A percentile compares a stretch with the other conserved stretches of the same genome.
Evolutionary conservation across 2,888 invertebrate genomes (phyloP).

Genomic region (Galeruca laticollis): DNA sequence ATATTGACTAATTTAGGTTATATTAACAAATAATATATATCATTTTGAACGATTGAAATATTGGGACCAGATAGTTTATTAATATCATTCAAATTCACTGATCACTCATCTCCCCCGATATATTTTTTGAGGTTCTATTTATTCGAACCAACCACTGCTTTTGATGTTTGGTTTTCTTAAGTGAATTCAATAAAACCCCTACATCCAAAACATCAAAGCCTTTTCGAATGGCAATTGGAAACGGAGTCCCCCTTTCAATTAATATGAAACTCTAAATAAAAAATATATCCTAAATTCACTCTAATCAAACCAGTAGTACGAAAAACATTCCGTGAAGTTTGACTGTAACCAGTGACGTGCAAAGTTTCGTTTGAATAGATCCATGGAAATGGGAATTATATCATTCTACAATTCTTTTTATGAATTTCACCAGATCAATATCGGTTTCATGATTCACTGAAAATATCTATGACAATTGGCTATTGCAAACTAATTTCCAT

Average conservation of each 20-base stretch:
- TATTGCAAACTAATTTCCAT: too few relatives aligned
- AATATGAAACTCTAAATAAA: neutral
- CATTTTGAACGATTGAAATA: too few relatives aligned
- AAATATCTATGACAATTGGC: too few relatives aligned
- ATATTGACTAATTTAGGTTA: too few relatives aligned
- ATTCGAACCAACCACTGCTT: neutral
- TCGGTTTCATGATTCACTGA: too few relatives aligned
- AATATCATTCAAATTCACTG: too few relatives aligned
- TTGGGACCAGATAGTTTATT: too few relatives aligned
- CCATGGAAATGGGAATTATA: too few relatives aligned
- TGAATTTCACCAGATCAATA: too few relatives aligned
- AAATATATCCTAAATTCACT: constrained; percentile 6
- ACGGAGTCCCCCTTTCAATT: constrained; percentile 19
- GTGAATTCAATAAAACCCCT: constrained; percentile 19
- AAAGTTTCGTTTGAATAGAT: neutral
- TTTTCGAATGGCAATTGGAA: constrained; percentile 10
- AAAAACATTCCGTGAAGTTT: constrained; percentile 7
- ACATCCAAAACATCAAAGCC: constrained; percentile 24
- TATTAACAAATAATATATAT: too few relatives aligned
- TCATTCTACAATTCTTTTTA: too few relatives aligned
- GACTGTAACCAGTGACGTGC: neutral
- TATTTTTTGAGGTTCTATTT: neutral
- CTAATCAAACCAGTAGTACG: constrained; percentile 15
- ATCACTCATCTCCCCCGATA: neutral
- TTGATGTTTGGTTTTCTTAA: constrained; percentile 1